Percentiles rank a stretch among this genome's conserved stretches.
Conservation (phyloP, 2,113 vertebrate genomes). For the Dicerorhinus sumatrensis region DNA sequence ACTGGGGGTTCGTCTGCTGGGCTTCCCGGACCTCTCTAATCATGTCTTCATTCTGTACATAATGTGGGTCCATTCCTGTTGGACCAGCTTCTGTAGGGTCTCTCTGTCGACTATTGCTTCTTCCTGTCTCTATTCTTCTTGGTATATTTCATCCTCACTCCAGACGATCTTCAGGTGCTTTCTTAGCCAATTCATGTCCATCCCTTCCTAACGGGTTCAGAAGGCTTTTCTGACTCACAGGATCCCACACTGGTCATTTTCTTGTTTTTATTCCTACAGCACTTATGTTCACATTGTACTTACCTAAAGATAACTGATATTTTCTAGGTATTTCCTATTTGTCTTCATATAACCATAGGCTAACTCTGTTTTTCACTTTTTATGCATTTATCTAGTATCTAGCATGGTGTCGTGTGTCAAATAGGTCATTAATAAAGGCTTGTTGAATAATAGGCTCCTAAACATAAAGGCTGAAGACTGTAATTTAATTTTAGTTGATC, state of each 20-base stretch:
- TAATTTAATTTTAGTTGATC: neutral
- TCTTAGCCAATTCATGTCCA: neutral
- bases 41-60: neutral
- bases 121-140: neutral
- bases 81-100: neutral
- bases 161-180: neutral
- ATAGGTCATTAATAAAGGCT: neutral
- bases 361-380: neutral
- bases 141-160: neutral
- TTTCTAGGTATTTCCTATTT: constrained; percentile 28
- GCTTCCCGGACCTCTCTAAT: neutral
- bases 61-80: neutral
- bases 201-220: neutral
- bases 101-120: neutral
- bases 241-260: too few species aligned
- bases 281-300: neutral
- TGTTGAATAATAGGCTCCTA: constrained; percentile 6
- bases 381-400: neutral
- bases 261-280: neutral
- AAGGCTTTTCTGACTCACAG: neutral
- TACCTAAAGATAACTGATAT: neutral
- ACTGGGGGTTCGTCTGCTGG: neutral
- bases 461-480: neutral
- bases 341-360: neutral
- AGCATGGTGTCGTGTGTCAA: neutral